phyloP scores from a whole-genome alignment of 2,888 invertebrate species.

The Drosophila anomalata region DNA sequence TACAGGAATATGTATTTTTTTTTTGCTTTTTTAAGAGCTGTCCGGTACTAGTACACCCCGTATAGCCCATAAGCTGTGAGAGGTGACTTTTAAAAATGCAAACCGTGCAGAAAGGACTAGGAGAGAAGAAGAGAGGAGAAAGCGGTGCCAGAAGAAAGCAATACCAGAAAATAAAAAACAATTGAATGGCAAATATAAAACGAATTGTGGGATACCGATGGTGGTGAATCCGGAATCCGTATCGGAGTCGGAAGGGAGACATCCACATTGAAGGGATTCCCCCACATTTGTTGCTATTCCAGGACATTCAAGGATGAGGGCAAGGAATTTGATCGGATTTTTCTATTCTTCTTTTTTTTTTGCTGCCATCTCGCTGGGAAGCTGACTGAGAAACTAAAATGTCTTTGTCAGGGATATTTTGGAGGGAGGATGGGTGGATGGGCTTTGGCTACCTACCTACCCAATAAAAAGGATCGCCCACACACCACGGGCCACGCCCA shows the following conservation, averaged over 20 bases:
- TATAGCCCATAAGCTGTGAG: not conserved
- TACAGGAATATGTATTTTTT: not conserved
- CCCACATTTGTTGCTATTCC: conserved; percentile 17
- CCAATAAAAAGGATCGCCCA: not conserved
- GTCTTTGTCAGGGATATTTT: conserved; percentile 63
- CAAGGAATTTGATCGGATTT: conserved; percentile 14
- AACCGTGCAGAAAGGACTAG: conserved; percentile 37
- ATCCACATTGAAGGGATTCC: conserved; percentile 18
- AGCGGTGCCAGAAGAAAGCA: conserved; percentile 13
- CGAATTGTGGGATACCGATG: conserved; percentile 40
- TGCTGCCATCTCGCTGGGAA: not conserved
- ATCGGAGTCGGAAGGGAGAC: conserved; percentile 11
- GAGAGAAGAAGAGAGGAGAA: not conserved
- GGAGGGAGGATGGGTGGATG: not conserved
- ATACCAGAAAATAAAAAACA: conserved; percentile 43
- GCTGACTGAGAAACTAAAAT: conserved; percentile 15
- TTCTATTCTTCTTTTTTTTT: not conserved
- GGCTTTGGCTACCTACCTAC: not conserved
- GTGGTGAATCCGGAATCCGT: conserved; percentile 15
- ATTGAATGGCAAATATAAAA: conserved; percentile 51
- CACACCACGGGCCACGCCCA: not conserved
- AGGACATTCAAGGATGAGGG: conserved; percentile 1
- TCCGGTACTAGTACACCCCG: conserved; percentile 3
- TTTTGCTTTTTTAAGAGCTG: not conserved
- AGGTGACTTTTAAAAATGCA: conserved; percentile 41